A percentile compares a stretch with the other conserved stretches of the same genome.
These are phyloP conservation scores for Onychostruthus taczanowskii DNA, from an alignment of 2,113 vertebrate species.

Conservation along the genomic window DNA sequence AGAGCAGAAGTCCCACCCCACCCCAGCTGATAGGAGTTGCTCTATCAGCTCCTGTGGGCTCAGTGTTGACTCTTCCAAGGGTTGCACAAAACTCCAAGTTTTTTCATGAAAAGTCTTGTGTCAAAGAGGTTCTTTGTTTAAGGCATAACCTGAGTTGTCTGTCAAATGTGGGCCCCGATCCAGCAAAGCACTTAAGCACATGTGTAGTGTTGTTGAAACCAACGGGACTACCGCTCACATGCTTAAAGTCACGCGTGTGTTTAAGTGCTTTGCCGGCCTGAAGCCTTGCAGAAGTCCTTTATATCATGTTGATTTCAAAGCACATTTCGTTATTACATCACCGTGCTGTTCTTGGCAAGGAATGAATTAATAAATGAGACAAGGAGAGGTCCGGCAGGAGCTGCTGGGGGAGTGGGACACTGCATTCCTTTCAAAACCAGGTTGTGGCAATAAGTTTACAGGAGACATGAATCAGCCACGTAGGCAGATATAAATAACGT, in stretches of 20 bases:
- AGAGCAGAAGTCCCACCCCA: not conserved
- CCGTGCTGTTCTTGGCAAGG: conserved; percentile 46
- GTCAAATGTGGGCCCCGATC: conserved; percentile 28
- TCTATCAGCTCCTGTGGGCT: conserved; percentile 4
- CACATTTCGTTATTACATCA: conserved; percentile 56
- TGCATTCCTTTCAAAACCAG: conserved; percentile 48
- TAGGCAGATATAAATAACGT: conserved; percentile 24
- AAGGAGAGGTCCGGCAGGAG: conserved; percentile 40
- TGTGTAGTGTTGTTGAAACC: conserved; percentile 49
- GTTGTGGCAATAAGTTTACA: not conserved
- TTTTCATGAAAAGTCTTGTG: conserved; percentile 3
- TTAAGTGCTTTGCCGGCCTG: conserved; percentile 60
- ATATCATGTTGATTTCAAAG: conserved; percentile 66
- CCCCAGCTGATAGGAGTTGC: not conserved
- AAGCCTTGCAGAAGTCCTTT: conserved; percentile 65
- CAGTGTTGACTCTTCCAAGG: not conserved
- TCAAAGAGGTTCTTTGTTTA: conserved; percentile 62
- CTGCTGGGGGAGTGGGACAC: conserved; percentile 35
- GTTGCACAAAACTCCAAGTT: not conserved
- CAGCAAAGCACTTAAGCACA: conserved; percentile 68
- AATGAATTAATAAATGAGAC: conserved; percentile 64
- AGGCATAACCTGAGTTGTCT: conserved; percentile 61
- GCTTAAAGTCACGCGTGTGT: conserved; percentile 51
- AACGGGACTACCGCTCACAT: not conserved
- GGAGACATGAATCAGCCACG: conserved; percentile 33